Base-by-base conservation (phyloP, 2,797 vertebrate genomes). In the Nannoperca obscura region DNA sequence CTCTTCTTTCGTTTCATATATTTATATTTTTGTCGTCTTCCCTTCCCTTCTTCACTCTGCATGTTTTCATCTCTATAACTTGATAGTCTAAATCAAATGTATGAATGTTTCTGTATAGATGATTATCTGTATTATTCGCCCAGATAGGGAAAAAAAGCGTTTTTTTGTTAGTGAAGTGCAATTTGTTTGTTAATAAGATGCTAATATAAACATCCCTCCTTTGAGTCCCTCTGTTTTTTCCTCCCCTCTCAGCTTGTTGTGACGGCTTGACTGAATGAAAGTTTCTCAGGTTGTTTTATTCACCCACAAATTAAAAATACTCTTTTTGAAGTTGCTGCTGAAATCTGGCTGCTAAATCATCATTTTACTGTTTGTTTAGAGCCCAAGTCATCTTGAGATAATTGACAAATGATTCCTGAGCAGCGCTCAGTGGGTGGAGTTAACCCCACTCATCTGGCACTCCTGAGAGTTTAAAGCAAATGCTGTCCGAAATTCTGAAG, bases 121-220 rank as follows among this genome's bases (percentile, higher is more conserved):
- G 15, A 70, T 68, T 19, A 59, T 74, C 63, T 75, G 75, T 75
- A 32, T 59, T 65, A 36, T 20, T 74, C 15, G 5, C 46, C 69
- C 71, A 50, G 24, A 66, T 65, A 77, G n/a, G n/a, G 68, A 66
- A 36, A 36, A 46, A 27, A 17, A 17, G 30, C 5, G 30, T 32
- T 32, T 32, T 32, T 32, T 32, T 17, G 36, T 20, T 55, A 53
- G 78, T 86, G 59, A 82, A 70, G 64, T 87, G 74, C 69, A 78
- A 72, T 86, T 75, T 82, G 42, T 80, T 81, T 74, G 54, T 86
- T 66, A 67, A 52, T 40, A 59, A 76, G 68, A 88, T 75, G 76
- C 67, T 79, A 60, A 86, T 85, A 71, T 74, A 66, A 80, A 83
- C 14, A n/a, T 49, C 57, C 53, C 61, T 71, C 60, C 36, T 20